These are phyloP conservation scores for Notarius lentiginosus DNA, from an alignment of 2,113 vertebrate species.

Conservation along the genomic window DNA sequence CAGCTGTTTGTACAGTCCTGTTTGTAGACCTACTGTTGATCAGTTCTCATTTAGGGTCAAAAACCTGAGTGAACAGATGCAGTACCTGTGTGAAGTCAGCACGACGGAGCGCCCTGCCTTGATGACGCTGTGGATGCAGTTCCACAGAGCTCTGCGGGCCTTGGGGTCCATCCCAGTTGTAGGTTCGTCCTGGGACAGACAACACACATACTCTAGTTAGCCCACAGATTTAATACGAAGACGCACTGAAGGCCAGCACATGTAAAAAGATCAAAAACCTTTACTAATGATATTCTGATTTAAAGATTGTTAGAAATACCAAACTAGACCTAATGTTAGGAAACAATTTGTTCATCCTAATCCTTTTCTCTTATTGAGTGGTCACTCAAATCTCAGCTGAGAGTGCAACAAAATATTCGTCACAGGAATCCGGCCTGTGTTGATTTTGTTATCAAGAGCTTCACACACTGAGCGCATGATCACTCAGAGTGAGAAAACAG, in stretches of 20 bases:
- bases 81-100: conserved; percentile 94
- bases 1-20: not conserved
- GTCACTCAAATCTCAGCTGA: conserved; percentile 3
- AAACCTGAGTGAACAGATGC: not conserved
- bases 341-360: conserved; percentile 20
- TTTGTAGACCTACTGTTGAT: not conserved
- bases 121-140: conserved; percentile 88
- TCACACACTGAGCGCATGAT: not conserved
- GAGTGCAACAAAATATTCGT: conserved; percentile 27
- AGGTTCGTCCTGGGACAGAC: conserved; percentile 85
- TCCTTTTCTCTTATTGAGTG: not conserved
- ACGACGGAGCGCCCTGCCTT: conserved; percentile 94
- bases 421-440: not conserved
- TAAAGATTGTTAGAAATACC: not conserved
- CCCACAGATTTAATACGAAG: conserved; percentile 57
- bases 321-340: not conserved
- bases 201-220: conserved; percentile 54
- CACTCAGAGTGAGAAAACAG: not conserved
- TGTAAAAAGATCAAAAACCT: not conserved
- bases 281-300: not conserved
- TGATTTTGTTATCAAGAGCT: conserved; percentile 27
- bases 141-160: conserved; percentile 92
- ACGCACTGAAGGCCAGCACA: conserved; percentile 47
- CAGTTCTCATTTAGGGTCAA: not conserved
- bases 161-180: conserved; percentile 99